A percentile compares a stretch with the other conserved stretches of the same genome.
Evolutionary conservation across 2,113 vertebrate genomes (phyloP).

Genomic region (Leucopsar rothschildi): DNA sequence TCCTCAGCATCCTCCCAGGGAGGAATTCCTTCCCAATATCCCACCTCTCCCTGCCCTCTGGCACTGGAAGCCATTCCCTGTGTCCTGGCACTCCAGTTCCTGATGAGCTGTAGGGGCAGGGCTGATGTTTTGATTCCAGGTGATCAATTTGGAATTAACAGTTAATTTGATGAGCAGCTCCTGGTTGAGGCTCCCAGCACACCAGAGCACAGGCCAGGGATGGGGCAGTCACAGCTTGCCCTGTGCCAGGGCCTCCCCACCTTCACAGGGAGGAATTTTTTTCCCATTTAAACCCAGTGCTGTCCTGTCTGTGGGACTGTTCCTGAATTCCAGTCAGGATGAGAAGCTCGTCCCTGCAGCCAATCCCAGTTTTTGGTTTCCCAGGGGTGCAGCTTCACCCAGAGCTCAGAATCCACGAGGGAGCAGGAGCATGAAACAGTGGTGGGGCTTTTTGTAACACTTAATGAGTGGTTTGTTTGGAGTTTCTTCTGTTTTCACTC

Average conservation of each 20-base stretch:
- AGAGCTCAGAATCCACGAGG: neutral
- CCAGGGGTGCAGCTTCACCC: neutral
- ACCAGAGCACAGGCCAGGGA: neutral
- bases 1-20: too few relatives aligned
- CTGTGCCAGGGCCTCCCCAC: neutral
- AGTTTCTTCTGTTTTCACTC: too few relatives aligned
- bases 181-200: neutral
- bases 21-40: too few relatives aligned
- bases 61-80: neutral
- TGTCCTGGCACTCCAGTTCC: neutral
- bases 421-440: neutral
- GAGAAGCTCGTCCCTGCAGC: neutral
- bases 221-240: too few relatives aligned
- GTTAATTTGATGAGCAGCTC: neutral
- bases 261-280: neutral
- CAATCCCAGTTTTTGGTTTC: neutral
- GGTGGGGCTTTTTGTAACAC: too few relatives aligned
- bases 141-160: neutral
- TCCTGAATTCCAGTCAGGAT: neutral
- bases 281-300: neutral
- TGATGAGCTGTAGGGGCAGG: neutral
- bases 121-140: neutral
- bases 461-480: too few relatives aligned
- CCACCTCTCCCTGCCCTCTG: too few relatives aligned
- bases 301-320: neutral